phyloP scores from a whole-genome alignment of 2,888 invertebrate species.

The Coremacera marginata region DNA sequence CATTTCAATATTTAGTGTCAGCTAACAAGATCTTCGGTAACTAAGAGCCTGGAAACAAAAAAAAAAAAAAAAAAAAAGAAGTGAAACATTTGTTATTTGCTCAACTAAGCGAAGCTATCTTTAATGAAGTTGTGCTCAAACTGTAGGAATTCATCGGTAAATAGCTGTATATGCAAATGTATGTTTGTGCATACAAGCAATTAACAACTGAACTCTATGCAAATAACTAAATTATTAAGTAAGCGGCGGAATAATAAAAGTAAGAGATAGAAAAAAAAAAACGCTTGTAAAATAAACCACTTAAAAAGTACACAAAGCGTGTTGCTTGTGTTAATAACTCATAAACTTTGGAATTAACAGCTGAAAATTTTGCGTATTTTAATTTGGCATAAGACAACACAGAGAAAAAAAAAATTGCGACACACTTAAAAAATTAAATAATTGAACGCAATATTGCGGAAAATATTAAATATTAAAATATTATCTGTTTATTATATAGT shows the following conservation, averaged over 20 bases:
- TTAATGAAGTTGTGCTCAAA: conserved; percentile 7
- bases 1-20: too few species aligned
- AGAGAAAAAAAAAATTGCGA: too few species aligned
- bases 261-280: not conserved
- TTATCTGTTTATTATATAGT: too few species aligned
- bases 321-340: not conserved
- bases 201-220: not conserved
- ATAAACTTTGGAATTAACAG: not conserved
- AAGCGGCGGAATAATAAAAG: not conserved
- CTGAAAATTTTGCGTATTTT: too few species aligned
- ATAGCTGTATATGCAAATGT: not conserved
- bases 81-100: not conserved
- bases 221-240: conserved; percentile 2
- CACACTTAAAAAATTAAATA: too few species aligned
- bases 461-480: too few species aligned
- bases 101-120: conserved; percentile 1
- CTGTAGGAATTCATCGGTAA: not conserved
- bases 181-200: not conserved
- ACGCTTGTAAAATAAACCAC: not conserved
- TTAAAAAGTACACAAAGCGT: conserved; percentile 1
- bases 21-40: too few species aligned
- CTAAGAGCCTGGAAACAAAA: not conserved
- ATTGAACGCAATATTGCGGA: too few species aligned
- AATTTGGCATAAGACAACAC: too few species aligned
- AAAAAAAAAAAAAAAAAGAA: not conserved